Evolutionary conservation across 2,113 vertebrate genomes (phyloP), one percentile per base, ranked within the genome.

Genomic region (Okapia johnstoni): DNA sequence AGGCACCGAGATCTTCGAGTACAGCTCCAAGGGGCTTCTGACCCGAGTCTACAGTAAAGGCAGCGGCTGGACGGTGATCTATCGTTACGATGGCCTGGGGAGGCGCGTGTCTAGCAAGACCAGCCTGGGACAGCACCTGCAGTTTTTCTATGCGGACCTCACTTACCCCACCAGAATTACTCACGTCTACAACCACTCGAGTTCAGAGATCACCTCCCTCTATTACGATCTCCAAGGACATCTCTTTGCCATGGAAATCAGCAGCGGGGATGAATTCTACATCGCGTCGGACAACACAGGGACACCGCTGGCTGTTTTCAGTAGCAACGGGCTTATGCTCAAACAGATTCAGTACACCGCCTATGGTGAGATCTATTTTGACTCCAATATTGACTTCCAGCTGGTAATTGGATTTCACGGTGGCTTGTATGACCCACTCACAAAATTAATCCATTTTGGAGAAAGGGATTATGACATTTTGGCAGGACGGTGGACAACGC

Each of bases 141-240:
- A 99, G 98, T 99, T 99, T 96, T 99, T 99, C 94, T 99, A 99
- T 0, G 99, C 99, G 0, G 99, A 99, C 96, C 98, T 99, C 33
- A 99, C 99, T 36, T 99, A 99, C 70, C 99, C 99, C 0, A 99
- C 99, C 33, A 98, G 99, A 95, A 99, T 99, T 95, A 99, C 99
- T 1, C 99, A 99, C 0, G 99, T 99, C 0, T 99, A 99, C 98
- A 99, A 99, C 98, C 99, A 99, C 95, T 99, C 99, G 0, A 99
- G 99, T 93, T 99, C 99, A 10, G 99, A 99, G 98, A 99, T 99
- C 96, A 99, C 99, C 4, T 99, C 99, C 30, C 99, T 99, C 30
- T 99, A 99, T 97, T 99, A 99, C 30, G 99, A 99, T 96, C 99
- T 99, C 60, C 99, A 99, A 96, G 99, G 99, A 28, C 99, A 99